Evolutionary conservation across 92 coral and sea anemone genomes (phyloP).

Genomic region (Phymanthus crucifer): DNA sequence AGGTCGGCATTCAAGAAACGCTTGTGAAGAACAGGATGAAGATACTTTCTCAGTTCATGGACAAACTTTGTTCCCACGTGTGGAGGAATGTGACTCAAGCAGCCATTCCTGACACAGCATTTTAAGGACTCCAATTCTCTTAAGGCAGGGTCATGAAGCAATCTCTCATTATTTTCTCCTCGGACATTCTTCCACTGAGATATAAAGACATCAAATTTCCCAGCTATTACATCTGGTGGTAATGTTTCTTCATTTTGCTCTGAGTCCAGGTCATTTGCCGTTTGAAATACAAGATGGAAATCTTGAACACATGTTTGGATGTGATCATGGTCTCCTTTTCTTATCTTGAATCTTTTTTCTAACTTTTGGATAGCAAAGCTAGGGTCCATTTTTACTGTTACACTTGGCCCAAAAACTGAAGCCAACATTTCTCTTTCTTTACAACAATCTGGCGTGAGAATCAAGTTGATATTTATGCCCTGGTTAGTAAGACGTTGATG

Average conservation of each 20-base stretch:
- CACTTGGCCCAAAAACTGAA: conserved; percentile 52
- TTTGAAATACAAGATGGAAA: conserved; percentile 48
- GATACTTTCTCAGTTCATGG: conserved; percentile 42
- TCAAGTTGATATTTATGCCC: conserved; percentile 43
- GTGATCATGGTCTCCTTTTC: conserved; percentile 56
- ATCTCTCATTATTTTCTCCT: conserved; percentile 52
- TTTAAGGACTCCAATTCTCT: conserved; percentile 50
- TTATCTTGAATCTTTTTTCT: conserved; percentile 53
- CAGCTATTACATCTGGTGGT: conserved; percentile 34
- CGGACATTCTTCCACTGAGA: conserved; percentile 52
- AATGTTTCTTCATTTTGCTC: conserved; percentile 54
- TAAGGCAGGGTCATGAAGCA: conserved; percentile 62
- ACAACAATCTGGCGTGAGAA: conserved; percentile 69
- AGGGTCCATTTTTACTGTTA: conserved; percentile 63
- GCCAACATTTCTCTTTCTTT: conserved; percentile 31
- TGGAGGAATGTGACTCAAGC: conserved; percentile 58
- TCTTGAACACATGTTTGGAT: conserved; percentile 53
- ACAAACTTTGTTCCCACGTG: conserved; percentile 47
- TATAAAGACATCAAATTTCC: conserved; percentile 55
- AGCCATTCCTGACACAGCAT: conserved; percentile 45
- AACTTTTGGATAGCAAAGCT: conserved; percentile 55
- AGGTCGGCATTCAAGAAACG: conserved; percentile 64
- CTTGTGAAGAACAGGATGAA: conserved; percentile 58
- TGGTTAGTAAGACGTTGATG: conserved; percentile 52
- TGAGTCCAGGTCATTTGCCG: conserved; percentile 49